Conservation (phyloP, 2,113 vertebrate genomes). For the Boleophthalmus pectinirostris region DNA sequence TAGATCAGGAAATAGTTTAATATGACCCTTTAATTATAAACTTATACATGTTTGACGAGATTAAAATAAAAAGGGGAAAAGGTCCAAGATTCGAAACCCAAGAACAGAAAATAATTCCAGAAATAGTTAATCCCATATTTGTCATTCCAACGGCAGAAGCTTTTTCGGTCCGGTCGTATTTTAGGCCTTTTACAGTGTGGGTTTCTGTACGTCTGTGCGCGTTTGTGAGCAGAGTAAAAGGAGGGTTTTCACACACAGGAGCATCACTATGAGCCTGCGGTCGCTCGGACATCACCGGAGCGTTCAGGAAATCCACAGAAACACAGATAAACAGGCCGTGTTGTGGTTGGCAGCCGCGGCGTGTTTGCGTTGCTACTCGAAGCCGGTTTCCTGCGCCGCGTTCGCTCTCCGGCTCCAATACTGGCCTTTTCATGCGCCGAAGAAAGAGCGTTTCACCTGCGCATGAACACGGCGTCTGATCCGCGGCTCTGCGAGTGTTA, state of each 20-base stretch:
- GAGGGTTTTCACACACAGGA: constrained; percentile 58
- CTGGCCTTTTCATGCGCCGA: constrained; percentile 59
- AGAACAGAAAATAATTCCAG: neutral
- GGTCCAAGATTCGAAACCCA: constrained; percentile 17
- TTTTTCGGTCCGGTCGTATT: neutral
- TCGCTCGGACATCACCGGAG: constrained; percentile 65
- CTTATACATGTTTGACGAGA: neutral
- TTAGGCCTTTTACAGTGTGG: neutral
- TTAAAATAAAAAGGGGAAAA: constrained; percentile 9
- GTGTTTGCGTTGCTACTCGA: constrained; percentile 76
- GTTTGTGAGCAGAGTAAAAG: constrained; percentile 35
- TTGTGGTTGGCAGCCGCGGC: constrained; percentile 75
- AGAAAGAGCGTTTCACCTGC: constrained; percentile 28
- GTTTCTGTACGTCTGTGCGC: no score
- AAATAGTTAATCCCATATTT: constrained; percentile 4
- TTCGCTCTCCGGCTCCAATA: constrained; percentile 68
- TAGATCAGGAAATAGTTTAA: no score
- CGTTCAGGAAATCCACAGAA: constrained; percentile 80
- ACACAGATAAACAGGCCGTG: constrained; percentile 78
- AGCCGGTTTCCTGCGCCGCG: constrained; percentile 58
- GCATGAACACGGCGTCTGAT: constrained; percentile 68
- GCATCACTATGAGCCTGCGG: constrained; percentile 66
- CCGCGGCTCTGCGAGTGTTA: constrained; percentile 49
- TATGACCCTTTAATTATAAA: neutral
- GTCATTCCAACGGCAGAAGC: neutral